Evolutionary conservation across 2,797 vertebrate species (phyloP).

Genomic region (Thaleichthys pacificus): DNA sequence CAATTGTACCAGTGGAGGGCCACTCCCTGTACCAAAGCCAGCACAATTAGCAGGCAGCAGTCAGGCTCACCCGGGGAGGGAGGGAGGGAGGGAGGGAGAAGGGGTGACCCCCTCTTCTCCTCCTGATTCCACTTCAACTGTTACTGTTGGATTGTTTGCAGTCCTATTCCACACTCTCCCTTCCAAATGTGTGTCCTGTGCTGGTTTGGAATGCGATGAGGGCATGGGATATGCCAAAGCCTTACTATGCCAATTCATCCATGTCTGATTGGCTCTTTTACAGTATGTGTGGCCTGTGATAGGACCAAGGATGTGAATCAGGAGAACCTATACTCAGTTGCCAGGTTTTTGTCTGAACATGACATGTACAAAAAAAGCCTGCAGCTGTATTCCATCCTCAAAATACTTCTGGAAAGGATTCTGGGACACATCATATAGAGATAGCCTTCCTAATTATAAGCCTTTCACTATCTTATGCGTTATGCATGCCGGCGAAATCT

Average conservation of each 20-base stretch:
- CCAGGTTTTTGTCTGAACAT: too few species aligned
- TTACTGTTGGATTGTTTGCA: too few species aligned
- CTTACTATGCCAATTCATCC: too few species aligned
- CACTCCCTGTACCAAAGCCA: too few species aligned
- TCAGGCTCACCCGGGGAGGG: too few species aligned
- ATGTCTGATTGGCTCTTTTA: not conserved
- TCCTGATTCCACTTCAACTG: too few species aligned
- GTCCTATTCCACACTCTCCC: too few species aligned
- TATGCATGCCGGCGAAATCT: not conserved
- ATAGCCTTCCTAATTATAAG: not conserved
- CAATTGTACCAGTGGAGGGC: not conserved
- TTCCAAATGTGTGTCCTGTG: not conserved
- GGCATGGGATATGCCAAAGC: too few species aligned
- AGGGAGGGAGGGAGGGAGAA: too few species aligned
- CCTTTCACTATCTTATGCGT: not conserved
- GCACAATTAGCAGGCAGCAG: too few species aligned
- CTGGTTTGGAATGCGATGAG: not conserved
- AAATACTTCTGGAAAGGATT: not conserved
- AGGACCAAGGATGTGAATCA: not conserved
- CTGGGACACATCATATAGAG: not conserved
- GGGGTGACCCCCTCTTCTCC: too few species aligned
- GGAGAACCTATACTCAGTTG: too few species aligned
- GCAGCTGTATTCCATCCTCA: not conserved
- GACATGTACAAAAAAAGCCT: not conserved
- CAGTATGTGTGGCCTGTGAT: not conserved